phyloP scores from a whole-genome alignment of 2,797 vertebrate genomes.

The Manis javanica region DNA sequence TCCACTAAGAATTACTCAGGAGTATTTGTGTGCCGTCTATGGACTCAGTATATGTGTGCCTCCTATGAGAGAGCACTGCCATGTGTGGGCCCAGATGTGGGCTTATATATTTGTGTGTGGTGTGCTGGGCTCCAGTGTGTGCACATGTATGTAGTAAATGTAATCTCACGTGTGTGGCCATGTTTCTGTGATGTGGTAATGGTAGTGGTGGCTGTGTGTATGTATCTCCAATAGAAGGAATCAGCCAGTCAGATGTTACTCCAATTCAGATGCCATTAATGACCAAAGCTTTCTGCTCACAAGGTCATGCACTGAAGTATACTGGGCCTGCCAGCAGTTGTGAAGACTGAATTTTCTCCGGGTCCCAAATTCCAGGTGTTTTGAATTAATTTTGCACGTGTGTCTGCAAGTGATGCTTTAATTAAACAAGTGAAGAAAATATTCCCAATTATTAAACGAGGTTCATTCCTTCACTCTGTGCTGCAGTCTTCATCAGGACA shows the following conservation, averaged over 20 bases:
- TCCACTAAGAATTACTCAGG: constrained; percentile 1
- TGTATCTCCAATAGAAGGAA: constrained; percentile 27
- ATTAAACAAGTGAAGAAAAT: constrained; percentile 68
- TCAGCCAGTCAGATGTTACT: constrained; percentile 48
- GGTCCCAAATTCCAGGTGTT: constrained; percentile 48
- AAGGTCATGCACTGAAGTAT: not conserved
- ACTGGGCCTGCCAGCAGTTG: not conserved
- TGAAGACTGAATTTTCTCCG: constrained; percentile 40
- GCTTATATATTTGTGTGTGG: not conserved
- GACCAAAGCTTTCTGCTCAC: not conserved
- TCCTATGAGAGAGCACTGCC: not conserved
- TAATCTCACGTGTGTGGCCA: not conserved
- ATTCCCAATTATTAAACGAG: constrained; percentile 46
- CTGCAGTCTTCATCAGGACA: constrained; percentile 12
- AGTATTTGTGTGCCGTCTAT: not conserved
- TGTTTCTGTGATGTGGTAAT: not conserved
- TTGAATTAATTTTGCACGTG: constrained; percentile 69
- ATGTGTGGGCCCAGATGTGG: not conserved
- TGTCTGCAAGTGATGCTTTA: constrained; percentile 63
- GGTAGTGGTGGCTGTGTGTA: not conserved
- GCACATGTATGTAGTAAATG: not conserved
- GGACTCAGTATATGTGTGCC: fast-evolving
- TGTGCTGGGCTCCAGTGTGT: not conserved
- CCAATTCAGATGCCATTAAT: constrained; percentile 43
- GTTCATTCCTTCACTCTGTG: not conserved